Evolutionary conservation across 1,140 invertebrate genomes (phyloP).

Genomic region (Yoshiicerus persimilis): DNA sequence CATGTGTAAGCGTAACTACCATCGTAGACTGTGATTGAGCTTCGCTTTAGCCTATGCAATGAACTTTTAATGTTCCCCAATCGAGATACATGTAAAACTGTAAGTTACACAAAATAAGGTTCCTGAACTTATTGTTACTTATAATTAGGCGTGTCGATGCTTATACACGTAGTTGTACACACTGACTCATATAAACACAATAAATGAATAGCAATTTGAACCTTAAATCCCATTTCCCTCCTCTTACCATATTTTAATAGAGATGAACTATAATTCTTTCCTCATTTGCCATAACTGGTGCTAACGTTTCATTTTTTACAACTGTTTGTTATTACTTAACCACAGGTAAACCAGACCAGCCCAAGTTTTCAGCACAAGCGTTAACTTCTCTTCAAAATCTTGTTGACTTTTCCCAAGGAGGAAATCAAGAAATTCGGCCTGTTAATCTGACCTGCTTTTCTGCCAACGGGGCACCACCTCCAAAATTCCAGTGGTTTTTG

Average conservation of each 20-base stretch:
- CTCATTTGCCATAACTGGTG: neutral
- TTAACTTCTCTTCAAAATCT: neutral
- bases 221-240: neutral
- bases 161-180: no score
- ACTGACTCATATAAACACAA: neutral
- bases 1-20: neutral
- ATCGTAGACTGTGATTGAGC: neutral
- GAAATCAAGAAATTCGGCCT: neutral
- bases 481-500: constrained; percentile 46
- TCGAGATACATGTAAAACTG: neutral
- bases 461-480: constrained; percentile 37
- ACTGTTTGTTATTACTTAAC: neutral
- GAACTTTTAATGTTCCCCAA: neutral
- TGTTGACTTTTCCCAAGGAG: neutral
- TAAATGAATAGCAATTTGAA: neutral
- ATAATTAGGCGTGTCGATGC: neutral
- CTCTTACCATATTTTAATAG: no score
- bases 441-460: constrained; percentile 36
- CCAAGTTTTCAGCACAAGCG: constrained; percentile 9
- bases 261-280: no score
- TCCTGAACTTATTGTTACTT: neutral
- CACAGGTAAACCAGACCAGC: constrained; percentile 40
- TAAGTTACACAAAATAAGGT: neutral
- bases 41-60: no score
- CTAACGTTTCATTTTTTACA: neutral